A percentile compares a stretch with the other conserved stretches of the same genome.
Evolutionary conservation across 2,797 vertebrate genomes (phyloP).

Genomic region (Hippocampus kuda): DNA sequence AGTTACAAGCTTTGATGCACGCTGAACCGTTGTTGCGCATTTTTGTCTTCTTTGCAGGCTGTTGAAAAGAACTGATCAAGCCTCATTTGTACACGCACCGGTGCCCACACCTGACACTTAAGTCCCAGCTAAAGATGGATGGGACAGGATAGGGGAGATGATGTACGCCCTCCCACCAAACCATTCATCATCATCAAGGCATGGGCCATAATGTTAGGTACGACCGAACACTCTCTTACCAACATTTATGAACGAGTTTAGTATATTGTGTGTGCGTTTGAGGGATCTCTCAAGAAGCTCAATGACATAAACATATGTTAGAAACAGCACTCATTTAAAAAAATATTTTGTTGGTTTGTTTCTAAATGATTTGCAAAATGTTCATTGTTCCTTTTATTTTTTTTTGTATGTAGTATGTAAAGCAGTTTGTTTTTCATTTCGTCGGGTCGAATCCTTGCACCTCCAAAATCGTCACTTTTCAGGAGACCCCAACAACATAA

Average conservation of each 20-base stretch:
- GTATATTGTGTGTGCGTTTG: neutral
- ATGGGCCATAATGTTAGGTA: constrained; percentile 17
- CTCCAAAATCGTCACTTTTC: no score
- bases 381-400: no score
- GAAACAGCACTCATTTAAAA: neutral
- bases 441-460: no score
- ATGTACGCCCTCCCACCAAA: constrained; percentile 6
- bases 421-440: no score
- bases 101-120: constrained; percentile 59
- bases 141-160: constrained; percentile 34
- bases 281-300: neutral
- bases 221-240: neutral
- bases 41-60: neutral
- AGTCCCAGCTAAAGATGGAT: constrained; percentile 44
- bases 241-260: neutral
- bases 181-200: constrained; percentile 56
- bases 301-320: neutral
- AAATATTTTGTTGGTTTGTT: no score
- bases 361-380: neutral
- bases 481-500: no score
- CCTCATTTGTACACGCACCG: constrained; percentile 53
- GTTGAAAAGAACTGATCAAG: constrained; percentile 54
- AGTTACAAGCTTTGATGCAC: neutral
- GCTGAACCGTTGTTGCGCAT: neutral
- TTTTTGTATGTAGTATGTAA: no score